phyloP scores from a whole-genome alignment of 2,797 vertebrate genomes.

The Lithobates pipiens region DNA sequence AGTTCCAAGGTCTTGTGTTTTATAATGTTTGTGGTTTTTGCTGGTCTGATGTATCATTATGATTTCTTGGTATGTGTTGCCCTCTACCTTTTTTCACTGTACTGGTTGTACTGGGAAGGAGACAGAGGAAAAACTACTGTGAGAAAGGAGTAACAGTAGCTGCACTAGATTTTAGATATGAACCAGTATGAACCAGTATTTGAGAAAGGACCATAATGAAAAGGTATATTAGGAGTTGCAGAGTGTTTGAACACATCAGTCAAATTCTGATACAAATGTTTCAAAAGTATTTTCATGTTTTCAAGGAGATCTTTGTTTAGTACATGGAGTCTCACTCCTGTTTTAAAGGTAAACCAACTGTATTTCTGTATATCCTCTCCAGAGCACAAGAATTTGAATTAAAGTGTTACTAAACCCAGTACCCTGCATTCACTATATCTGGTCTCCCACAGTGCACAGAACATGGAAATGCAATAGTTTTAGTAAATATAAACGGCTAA shows the following conservation, averaged over 20 bases:
- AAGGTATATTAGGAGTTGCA: constrained; percentile 70
- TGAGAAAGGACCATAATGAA: constrained; percentile 81
- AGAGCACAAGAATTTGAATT: background rate
- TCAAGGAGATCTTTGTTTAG: background rate
- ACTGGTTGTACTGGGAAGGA: constrained; percentile 84
- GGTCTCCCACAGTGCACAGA: no score
- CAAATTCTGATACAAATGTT: constrained; percentile 75
- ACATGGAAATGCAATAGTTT: no score
- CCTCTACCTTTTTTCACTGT: constrained; percentile 85
- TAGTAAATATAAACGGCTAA: no score
- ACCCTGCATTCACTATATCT: no score
- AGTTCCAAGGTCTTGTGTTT: constrained; percentile 79
- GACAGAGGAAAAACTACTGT: constrained; percentile 72
- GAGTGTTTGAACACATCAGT: constrained; percentile 73
- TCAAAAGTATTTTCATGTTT: constrained; percentile 20
- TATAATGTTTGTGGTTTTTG: constrained; percentile 83
- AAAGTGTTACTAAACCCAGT: no score
- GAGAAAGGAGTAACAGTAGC: constrained; percentile 69
- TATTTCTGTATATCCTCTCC: background rate
- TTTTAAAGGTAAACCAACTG: background rate
- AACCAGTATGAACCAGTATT: constrained; percentile 36
- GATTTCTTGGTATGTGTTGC: constrained; percentile 86
- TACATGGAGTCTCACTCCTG: background rate
- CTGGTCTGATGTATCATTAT: constrained; percentile 81
- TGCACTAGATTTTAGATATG: no score